A percentile compares a stretch with the other conserved stretches of the same genome.
phyloP scores from a whole-genome alignment of 2,888 invertebrate genomes.

The Meiosimyza decipiens region DNA sequence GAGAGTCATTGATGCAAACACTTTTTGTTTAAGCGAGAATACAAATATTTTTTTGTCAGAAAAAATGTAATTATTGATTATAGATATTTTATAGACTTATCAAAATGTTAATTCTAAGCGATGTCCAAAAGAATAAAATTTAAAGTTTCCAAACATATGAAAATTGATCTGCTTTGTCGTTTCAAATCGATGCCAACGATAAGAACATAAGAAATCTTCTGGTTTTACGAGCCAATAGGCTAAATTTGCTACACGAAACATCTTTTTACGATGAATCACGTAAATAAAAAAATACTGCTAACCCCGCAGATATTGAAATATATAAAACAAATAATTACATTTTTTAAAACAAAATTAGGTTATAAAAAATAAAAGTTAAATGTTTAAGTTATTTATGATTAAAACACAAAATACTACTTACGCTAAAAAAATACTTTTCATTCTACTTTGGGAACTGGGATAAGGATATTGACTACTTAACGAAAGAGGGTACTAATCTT shows the following conservation, averaged over 20 bases:
- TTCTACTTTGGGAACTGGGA: constrained; percentile 31
- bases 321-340: constrained; percentile 10
- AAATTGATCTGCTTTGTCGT: no score
- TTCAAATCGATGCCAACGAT: no score
- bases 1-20: constrained; percentile 42
- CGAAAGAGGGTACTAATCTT: constrained; percentile 14
- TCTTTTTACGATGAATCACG: no score
- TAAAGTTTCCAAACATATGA: no score
- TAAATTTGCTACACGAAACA: no score
- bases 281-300: no score
- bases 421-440: constrained; percentile 31
- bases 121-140: no score
- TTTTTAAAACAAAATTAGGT: background rate
- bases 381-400: constrained; percentile 18
- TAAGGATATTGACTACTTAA: constrained; percentile 27
- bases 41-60: constrained; percentile 6
- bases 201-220: no score
- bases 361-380: no score
- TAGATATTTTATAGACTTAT: background rate
- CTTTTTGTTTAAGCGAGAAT: background rate
- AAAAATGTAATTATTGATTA: background rate
- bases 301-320: no score
- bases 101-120: constrained; percentile 9
- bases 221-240: no score
- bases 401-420: constrained; percentile 33